phyloP scores from a whole-genome alignment of 2,113 vertebrate genomes.

The Gymnarchus niloticus region DNA sequence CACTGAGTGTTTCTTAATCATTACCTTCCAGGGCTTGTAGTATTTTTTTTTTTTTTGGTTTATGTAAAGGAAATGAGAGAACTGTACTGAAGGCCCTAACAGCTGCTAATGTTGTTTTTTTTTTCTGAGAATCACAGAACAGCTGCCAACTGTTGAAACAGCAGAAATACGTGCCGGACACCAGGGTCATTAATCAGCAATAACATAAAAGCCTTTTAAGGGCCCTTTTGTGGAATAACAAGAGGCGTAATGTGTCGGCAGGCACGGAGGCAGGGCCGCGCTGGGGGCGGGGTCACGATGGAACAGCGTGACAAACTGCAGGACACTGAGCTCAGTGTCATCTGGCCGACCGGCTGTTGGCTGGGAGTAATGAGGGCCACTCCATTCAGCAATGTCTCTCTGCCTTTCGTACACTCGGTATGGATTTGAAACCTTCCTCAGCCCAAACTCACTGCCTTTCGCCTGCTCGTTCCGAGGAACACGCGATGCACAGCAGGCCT shows the following conservation, averaged over 20 bases:
- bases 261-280: background rate
- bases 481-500: no score
- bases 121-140: background rate
- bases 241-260: constrained; percentile 8
- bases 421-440: background rate
- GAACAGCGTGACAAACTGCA: background rate
- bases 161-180: constrained; percentile 10
- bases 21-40: background rate
- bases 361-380: background rate
- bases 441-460: background rate
- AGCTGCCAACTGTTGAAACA: constrained; percentile 6
- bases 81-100: background rate
- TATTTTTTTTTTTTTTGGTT: background rate
- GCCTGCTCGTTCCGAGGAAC: background rate
- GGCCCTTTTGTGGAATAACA: background rate
- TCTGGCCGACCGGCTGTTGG: background rate
- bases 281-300: background rate
- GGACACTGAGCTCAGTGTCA: constrained; percentile 1
- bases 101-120: background rate
- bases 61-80: background rate
- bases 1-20: background rate
- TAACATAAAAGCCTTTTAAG: constrained; percentile 15
- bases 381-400: background rate
- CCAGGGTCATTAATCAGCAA: constrained; percentile 15
- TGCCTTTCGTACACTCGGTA: background rate